Evolutionary conservation across 2,113 vertebrate genomes (phyloP), one percentile per base, ranked within the genome.

Genomic region (Rhipidura dahli): DNA sequence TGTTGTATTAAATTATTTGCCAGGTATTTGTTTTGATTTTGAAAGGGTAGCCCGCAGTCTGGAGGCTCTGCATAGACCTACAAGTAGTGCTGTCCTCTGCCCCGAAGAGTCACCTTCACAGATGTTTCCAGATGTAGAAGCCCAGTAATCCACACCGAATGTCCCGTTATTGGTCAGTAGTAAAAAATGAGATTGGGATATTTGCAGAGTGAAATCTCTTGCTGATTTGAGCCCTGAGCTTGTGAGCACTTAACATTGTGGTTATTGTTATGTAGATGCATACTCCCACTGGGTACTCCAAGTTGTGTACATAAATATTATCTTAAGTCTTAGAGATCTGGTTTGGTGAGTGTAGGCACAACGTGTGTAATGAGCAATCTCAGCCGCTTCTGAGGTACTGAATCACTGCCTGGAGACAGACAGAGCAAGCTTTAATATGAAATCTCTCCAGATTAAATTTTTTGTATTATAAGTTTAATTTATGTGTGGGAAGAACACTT

Each of bases 401-500:
- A 83, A 11, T 73, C 40, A 13, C 64, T 80, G 50, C 68, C 60
- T 90, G 39, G 56, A 92, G 88, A 89, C 49, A 81, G 39, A 66
- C 54, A 73, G 3, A 88, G 56, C 42, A 70, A 90, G 47, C 56
- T 83, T 90, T 77, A 86, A 77, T 81, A 56, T 3, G 10, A 78
- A 83, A 92, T 72, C 35, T 63, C 42, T 86, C 59, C 63, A 77
- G 70, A 87, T 91, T 59, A 88, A 60, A 30, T 60, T 90, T 96
- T 95, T 86, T 24, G 35, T 80, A 37, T 82, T 87, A 9, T 27
- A 71, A 77, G 7, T 42, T 77, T 92, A 86, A 96, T 96, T 91
- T 91, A 85, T 85, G 45, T 77, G 49, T 69, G 72, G 57, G 61
- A 78, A 84, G 68, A 90, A 81, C 44, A 50, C 73, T 93, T 93